Evolutionary conservation across 2,797 vertebrate genomes (phyloP), one percentile per base, ranked within the genome.

Genomic region (Allobates femoralis): DNA sequence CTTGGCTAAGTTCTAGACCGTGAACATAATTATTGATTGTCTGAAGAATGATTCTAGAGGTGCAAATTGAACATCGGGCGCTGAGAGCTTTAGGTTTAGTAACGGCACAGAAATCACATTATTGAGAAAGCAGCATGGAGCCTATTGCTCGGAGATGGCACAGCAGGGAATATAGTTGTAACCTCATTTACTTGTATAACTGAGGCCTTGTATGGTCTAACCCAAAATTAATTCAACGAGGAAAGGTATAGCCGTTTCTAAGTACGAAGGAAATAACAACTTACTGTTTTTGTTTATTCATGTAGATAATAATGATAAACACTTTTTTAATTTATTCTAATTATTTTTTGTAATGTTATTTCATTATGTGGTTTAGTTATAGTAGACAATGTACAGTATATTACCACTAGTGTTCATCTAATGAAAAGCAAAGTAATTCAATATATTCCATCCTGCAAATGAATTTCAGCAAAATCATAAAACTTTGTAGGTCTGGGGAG

Each of bases 171-270:
- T 92, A 92, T 83, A 51, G 90, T 92, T 77, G 85, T 86, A 90
- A 88, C 82, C 90, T 85, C 0, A 15, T 55, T 89, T 91, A n/a
- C 90, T 91, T 92, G 91, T 91, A 91, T 93, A 90, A 91, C 90
- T 84, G 81, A 90, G 92, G 84, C 86, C 91, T 93, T 90, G 81
- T 80, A 93, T 88, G 91, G 93, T 92, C 94, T 95, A 94, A 92
- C 90, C 90, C 3, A 94, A 92, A 93, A 94, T 94, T 94, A 94
- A 94, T 94, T 95, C 92, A 94, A 94, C 95, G 93, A 92, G 90
- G 89, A 93, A 89, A 89, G 86, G 92, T 92, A 92, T 93, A 93
- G 93, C 91, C 94, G n/a, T n/a, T 87, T 94, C 92, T 93, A 92
- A 94, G 93, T 94, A 94, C 87, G 92, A 92, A 92, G 92, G 93